Percentiles rank a stretch among this genome's conserved stretches.
Evolutionary conservation across 2,113 vertebrate species (phyloP).

Genomic region (Oophaga pumilio): DNA sequence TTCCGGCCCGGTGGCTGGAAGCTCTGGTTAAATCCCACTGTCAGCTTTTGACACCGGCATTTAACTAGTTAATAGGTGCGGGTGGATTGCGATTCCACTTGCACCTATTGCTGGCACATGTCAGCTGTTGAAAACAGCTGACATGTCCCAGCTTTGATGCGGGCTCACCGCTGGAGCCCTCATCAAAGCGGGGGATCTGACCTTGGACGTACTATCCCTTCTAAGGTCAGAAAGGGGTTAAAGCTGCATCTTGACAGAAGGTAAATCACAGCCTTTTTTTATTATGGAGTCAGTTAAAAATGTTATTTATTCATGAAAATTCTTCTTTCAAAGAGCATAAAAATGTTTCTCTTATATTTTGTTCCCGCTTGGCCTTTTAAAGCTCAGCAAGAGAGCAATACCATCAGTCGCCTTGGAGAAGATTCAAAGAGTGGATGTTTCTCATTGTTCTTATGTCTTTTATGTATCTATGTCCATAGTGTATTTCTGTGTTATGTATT

Average conservation of each 20-base stretch:
- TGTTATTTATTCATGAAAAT: constrained; percentile 19
- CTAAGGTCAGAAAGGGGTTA: no score
- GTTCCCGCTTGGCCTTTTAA: constrained; percentile 9
- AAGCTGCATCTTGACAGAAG: not conserved
- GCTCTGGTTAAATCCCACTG: no score
- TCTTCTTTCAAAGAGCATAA: constrained; percentile 27
- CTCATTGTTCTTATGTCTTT: constrained; percentile 12
- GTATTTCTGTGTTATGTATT: constrained; percentile 2
- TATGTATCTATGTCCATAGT: constrained; percentile 1
- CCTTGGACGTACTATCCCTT: no score
- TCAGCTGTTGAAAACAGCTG: no score
- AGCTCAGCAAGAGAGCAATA: constrained; percentile 25
- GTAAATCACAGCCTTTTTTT: not conserved
- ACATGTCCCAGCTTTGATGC: no score
- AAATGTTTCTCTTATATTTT: constrained; percentile 15
- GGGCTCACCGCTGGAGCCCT: no score
- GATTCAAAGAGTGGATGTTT: not conserved
- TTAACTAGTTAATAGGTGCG: no score
- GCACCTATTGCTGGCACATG: no score
- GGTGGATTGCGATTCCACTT: no score
- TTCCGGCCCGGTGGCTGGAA: no score
- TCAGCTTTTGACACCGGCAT: no score
- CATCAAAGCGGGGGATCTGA: no score
- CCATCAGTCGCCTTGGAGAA: not conserved
- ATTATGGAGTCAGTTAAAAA: constrained; percentile 3